Base-by-base conservation (phyloP, 92 coral and sea anemone genomes). In the Heliopora coerulea region DNA sequence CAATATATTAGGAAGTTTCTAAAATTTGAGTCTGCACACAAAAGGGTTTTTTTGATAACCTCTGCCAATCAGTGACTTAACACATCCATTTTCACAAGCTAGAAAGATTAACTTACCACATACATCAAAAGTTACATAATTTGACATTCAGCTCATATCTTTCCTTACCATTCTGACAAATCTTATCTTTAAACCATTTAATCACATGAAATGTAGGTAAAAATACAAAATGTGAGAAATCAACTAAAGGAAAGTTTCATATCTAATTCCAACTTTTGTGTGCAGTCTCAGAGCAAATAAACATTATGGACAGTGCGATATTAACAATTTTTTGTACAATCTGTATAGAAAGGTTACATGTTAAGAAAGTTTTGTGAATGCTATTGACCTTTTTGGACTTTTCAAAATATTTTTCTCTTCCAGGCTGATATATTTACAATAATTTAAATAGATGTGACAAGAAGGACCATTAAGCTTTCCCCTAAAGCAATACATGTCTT, bases 301-400 rank as follows among this genome's bases (percentile, higher is more conserved):
- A 48, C n/a, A 15, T 54, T 35, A 44, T 25, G 27, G 59, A 46
- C 37, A 44, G 49, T 67, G 56, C n/a, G 15, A 15, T 44, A 67
- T 67, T 67, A 44, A 44, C 74, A 67, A 41, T 24, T 49, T 44
- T 49, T 44, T 67, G 49, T 44, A 67, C 74, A 67, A 49, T 40
- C 54, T 46, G n/a, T 12, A 32, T 58, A 58, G 30, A 21, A 54
- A 19, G 60, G 60, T 21, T 67, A 67, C 48, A 67, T 67, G 34
- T 44, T 44, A 14, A 25, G 32, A 39, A 40, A 65, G 54, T 10
- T 33, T 62, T 25, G 20, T 42, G 54, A 33, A 39, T 42, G 34
- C 72, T 65, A 65, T 39, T 65, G 41, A 31, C 35, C 30, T n/a
- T n/a, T n/a, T 39, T 39, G 12, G 72, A 42, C 24, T 18, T 20